Evolutionary conservation across 1,140 invertebrate genomes (phyloP).

Genomic region (Drosophila pallidifrons): DNA sequence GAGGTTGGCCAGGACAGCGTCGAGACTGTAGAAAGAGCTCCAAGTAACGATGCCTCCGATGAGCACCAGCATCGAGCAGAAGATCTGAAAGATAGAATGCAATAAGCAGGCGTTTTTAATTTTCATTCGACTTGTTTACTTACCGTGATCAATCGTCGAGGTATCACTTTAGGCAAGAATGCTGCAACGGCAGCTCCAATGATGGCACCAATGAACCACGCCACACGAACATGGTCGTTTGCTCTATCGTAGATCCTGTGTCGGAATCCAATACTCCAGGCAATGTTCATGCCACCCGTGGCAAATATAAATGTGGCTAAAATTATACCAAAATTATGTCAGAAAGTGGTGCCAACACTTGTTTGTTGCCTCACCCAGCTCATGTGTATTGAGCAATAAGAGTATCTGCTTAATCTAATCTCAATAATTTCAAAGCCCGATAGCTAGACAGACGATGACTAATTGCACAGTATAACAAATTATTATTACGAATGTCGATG

Average conservation of each 20-base stretch:
- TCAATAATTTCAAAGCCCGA: neutral
- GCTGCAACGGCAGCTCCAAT: conserved; percentile 54
- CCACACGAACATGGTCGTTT: conserved; percentile 39
- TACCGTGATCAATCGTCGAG: conserved; percentile 54
- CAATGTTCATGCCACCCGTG: conserved; percentile 66
- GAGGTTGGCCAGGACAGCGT: conserved; percentile 28
- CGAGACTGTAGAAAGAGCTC: conserved; percentile 5
- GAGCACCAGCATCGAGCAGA: conserved; percentile 33
- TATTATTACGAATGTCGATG: neutral
- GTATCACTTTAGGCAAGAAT: conserved; percentile 43
- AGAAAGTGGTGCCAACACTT: neutral
- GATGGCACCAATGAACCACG: conserved; percentile 67
- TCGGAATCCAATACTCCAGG: conserved; percentile 63
- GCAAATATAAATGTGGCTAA: conserved; percentile 61
- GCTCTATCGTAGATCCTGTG: neutral
- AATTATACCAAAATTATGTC: neutral
- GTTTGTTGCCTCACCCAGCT: neutral
- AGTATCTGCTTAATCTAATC: neutral
- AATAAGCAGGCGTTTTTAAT: neutral
- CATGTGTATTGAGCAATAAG: neutral
- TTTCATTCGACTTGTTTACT: neutral
- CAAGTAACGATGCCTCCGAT: conserved; percentile 52
- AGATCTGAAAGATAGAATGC: conserved; percentile 10
- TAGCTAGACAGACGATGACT: neutral
- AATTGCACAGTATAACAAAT: neutral